These are phyloP conservation scores for Alviniconcha marisindica DNA, from an alignment of 1,140 invertebrate genomes.

Conservation along the genomic window DNA sequence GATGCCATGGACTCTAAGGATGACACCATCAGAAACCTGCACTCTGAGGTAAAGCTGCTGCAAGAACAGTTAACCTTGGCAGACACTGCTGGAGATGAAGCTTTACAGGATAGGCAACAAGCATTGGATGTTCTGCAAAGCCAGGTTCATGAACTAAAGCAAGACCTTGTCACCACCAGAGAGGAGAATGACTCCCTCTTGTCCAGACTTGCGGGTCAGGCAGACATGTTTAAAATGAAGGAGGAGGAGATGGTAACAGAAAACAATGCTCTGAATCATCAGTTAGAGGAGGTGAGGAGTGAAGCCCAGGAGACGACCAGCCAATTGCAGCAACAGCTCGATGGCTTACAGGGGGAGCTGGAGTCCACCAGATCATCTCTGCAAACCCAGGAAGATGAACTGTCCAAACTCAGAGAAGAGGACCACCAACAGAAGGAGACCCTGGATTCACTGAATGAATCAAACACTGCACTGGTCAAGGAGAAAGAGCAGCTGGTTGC, in stretches of 20 bases:
- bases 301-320: background rate
- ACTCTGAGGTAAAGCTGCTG: background rate
- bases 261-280: constrained; percentile 32
- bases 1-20: background rate
- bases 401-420: constrained; percentile 31
- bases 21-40: background rate
- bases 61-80: background rate
- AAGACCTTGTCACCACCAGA: constrained; percentile 21
- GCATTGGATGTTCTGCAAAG: background rate
- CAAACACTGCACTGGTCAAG: background rate
- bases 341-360: constrained; percentile 34
- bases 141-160: constrained; percentile 32
- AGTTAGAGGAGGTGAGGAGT: constrained; percentile 30
- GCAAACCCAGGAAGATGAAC: constrained; percentile 41
- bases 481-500: constrained; percentile 23
- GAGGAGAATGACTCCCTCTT: constrained; percentile 12
- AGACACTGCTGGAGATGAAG: background rate
- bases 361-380: constrained; percentile 32
- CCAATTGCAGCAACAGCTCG: constrained; percentile 2
- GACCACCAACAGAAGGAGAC: constrained; percentile 27
- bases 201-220: constrained; percentile 23
- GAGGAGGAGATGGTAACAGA: constrained; percentile 37
- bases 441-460: background rate
- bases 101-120: background rate
- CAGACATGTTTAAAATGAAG: constrained; percentile 35